A percentile compares a stretch with the other conserved stretches of the same genome.
Conservation (phyloP, 2,113 vertebrate species). For the Burhinus oedicnemus region DNA sequence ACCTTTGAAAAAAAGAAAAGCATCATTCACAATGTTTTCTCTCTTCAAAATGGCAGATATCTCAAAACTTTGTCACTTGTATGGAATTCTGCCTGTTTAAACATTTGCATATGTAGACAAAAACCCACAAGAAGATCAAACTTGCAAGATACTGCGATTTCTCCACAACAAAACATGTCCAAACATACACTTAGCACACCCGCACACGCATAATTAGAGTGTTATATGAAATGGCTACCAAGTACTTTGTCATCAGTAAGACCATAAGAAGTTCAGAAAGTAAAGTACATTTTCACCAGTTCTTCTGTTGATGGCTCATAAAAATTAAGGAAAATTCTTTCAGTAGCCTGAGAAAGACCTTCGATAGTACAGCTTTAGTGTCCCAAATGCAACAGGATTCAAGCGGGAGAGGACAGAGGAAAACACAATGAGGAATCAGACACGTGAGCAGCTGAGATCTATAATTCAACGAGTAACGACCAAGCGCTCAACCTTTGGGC, state of each 20-base stretch:
- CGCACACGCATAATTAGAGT: not conserved
- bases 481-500: not conserved
- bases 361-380: not conserved
- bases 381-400: not conserved
- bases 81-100: not conserved
- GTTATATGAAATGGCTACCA: not conserved
- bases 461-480: not conserved
- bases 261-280: not conserved
- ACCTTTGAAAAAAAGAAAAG: not conserved
- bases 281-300: not conserved
- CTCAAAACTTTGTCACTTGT: not conserved
- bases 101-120: not conserved
- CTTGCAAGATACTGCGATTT: not conserved
- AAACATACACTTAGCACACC: not conserved
- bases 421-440: not conserved
- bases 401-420: not conserved
- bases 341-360: not conserved
- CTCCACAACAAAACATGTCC: not conserved
- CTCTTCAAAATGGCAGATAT: not conserved
- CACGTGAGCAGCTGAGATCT: not conserved
- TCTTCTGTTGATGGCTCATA: not conserved
- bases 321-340: not conserved
- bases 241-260: not conserved
- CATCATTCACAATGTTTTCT: not conserved
- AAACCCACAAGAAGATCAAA: not conserved